Percentiles rank a stretch among this genome's conserved stretches.
These are phyloP conservation scores for Hemiscyllium ocellatum DNA, from an alignment of 2,113 vertebrate genomes.

Conservation along the genomic window DNA sequence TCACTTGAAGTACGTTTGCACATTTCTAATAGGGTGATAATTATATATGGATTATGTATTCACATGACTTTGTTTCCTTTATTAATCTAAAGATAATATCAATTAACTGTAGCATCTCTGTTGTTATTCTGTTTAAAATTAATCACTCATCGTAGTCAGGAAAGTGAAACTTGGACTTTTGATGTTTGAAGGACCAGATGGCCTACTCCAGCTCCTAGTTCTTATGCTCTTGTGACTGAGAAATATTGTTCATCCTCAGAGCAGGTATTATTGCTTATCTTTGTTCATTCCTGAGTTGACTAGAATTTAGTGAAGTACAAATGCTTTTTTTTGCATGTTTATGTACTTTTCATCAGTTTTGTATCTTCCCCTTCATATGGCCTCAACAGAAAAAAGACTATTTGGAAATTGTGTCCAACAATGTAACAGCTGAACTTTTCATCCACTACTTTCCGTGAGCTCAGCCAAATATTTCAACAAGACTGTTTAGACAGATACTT, in stretches of 20 bases:
- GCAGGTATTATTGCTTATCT: neutral
- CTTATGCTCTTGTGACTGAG: neutral
- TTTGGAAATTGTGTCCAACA: neutral
- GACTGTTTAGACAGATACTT: neutral
- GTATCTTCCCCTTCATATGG: neutral
- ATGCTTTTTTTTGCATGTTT: neutral
- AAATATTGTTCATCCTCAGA: neutral
- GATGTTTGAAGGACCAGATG: neutral
- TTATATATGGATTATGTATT: neutral
- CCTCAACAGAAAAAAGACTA: neutral
- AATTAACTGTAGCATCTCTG: neutral
- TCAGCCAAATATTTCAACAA: neutral
- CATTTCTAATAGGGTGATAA: neutral
- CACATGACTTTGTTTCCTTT: neutral
- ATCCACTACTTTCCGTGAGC: neutral
- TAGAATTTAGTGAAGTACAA: neutral
- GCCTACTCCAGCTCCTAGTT: too few species aligned
- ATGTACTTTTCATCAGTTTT: neutral
- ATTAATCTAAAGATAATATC: neutral
- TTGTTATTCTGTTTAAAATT: neutral
- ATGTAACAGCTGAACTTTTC: neutral
- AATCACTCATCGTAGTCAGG: neutral
- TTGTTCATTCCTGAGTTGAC: neutral
- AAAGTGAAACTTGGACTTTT: neutral
- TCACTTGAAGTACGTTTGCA: neutral